Evolutionary conservation across 2,888 invertebrate genomes (phyloP), one percentile per base, ranked within the genome.

Genomic region (Dinocampus coccinellae): DNA sequence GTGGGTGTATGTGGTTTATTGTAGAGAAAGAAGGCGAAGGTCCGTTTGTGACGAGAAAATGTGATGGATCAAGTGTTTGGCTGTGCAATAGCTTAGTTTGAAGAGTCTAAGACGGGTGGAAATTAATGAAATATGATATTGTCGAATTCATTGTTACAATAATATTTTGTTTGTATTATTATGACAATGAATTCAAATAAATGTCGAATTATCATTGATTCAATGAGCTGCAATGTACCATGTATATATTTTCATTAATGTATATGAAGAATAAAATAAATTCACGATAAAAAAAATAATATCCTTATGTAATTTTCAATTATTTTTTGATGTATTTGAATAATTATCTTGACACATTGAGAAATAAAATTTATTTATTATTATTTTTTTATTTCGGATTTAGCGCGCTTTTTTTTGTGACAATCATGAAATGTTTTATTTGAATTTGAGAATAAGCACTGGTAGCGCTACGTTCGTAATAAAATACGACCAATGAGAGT

Each of bases 161-260:
- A 52, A 63, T 52, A 55, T 66, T 57, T 58, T n/a, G 7, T 1
- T 4, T 55, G 42, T 24, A 66, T 39, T 66, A 66, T 39, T 57
- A 42, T 57, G 66, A 58, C 22, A 39, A 42, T 20, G 16, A 20
- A 16, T 39, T 24, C 29, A 29, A 20, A 26, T n/a, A 20, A 42
- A 34, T 62, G 11, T 39, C 39, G 22, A 73, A 67, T 85, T 84
- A 70, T 71, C 81, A 82, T 84, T 84, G 86, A 84, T 85, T 84
- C 81, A 81, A 84, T 77, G 82, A 86, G 82, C 83, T 83, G 84
- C 85, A 85, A 84, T 86, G 83, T 86, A 85, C 84, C 85, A 85
- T 87, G 86, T 86, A 86, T 85, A 86, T 86, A 87, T 87, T 86
- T 86, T 87, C 86, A 85, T 86, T 84, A 86, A 85, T 85, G 84